Base-by-base conservation (phyloP, 2,888 invertebrate species). In the Harpagoxenus sublaevis region DNA sequence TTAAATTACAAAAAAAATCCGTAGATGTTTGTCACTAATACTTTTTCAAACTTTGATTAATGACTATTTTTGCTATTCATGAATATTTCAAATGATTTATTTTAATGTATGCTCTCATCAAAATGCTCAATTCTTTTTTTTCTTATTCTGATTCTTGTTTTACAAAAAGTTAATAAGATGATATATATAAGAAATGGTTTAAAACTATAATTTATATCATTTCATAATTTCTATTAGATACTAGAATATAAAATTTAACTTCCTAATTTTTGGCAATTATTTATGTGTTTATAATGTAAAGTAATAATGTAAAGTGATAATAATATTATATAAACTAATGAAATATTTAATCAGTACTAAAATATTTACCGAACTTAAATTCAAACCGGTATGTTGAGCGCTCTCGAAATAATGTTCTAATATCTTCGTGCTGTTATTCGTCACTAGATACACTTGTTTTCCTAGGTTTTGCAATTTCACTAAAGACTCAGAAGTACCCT, bases 401-500 rank as follows among this genome's bases (percentile, higher is more conserved):
- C 92, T 94, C 5, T 93, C 86, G 74, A 95, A 92, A 77, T 95
- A 95, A 63, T 93, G 90, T 4, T 95, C 94, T 12, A 94, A 88
- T 3, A 18, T 0, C 1, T 18, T 6, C 0, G 95, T 88, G 88
- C 95, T 96, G 88, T 96, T 96, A 86, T 96, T 96, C 2, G 96
- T 96, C 8, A 96, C 96, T n/a, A 95, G 95, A 84, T 95, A 92
- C 0, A 96, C 94, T 5, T 95, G 95, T 89, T 96, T 96, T 0
- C 96, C 96, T 12, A 95, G 91, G 66, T 95, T 93, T 86, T 95
- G 94, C 84, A 96, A 95, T 51, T 95, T 92, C 3, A 93, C 92
- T 63, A 96, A 93, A 84, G 96, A 95, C 3, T 96, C 95, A 0
- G 95, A 94, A 0, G 95, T 94, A 0, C 96, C 96, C 15, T 95